A percentile compares a stretch with the other conserved stretches of the same genome.
phyloP scores from a whole-genome alignment of 1,140 invertebrate genomes.

The Aporrectodea caliginosa region DNA sequence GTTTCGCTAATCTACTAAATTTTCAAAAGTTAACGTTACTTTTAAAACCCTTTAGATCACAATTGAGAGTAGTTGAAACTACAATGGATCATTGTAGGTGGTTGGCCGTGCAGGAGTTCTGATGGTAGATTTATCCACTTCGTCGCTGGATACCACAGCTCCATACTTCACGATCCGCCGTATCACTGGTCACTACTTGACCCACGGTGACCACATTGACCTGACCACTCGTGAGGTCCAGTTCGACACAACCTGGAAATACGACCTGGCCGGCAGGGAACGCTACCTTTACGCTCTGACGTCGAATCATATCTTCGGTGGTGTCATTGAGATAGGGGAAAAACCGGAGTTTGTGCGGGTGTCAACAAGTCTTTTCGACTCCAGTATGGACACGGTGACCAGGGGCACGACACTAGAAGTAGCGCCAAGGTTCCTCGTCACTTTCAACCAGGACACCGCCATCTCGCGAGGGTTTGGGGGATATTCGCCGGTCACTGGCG shows the following conservation, averaged over 20 bases:
- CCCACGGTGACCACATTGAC: conserved; percentile 34
- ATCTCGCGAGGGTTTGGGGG: background rate
- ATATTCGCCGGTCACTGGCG: background rate
- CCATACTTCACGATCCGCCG: conserved; percentile 22
- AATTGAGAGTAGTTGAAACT: no score
- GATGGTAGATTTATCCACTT: background rate
- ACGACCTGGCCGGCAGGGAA: background rate
- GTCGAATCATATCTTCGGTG: background rate
- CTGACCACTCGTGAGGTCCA: conserved; percentile 34
- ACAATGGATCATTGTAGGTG: no score
- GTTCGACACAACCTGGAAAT: conserved; percentile 36
- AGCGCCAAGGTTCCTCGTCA: background rate
- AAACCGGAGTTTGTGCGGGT: background rate
- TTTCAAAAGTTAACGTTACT: no score
- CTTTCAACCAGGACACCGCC: background rate
- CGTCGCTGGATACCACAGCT: background rate
- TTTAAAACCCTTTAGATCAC: no score
- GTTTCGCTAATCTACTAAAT: no score
- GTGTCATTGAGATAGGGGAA: background rate
- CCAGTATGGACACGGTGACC: background rate
- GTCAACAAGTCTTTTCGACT: background rate
- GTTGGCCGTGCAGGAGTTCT: conserved; percentile 20
- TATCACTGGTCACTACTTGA: conserved; percentile 33
- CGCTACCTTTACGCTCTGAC: background rate
- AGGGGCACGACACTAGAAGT: background rate